Evolutionary conservation across 2,888 invertebrate genomes (phyloP), one percentile per base, ranked within the genome.

Genomic region (Elysia crispata): DNA sequence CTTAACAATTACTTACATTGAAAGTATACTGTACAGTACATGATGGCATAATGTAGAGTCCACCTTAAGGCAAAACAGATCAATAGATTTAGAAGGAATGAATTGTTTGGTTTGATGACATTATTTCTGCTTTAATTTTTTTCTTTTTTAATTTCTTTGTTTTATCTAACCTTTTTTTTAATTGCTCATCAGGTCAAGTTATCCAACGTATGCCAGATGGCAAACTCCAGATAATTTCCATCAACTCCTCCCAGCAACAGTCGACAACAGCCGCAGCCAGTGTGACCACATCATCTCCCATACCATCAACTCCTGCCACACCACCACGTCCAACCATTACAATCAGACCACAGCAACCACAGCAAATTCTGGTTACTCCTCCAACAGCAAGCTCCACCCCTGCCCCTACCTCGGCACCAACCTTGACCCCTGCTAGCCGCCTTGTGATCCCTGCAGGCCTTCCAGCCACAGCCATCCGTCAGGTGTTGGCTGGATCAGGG

Each of bases 181-280:
- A 41, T 41, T 20, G 0, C 5, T 62, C 62, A 77, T 31, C 85
- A 92, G 92, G 92, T 80, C 98, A 98, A 90, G 97, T 98, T 90
- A 93, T 98, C 79, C 95, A 98, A 66, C 96, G 97, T 91, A 95
- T 97, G 94, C 96, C 97, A 0, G 98, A 98, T 92, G 98, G 98
- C 0, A 97, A 97, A 91, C 93, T 98, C 31, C 97, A 98, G 90
- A 95, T 98, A 25, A 94, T 96, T 54, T 95, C 91, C 5, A 41
- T 41, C 41, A 41, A 41, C 11, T 41, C 41, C 5, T 41, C 41
- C 3, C 41, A 41, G 41, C 84, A 89, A 76, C 87, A 89, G 1
- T 83, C 86, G 87, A 88, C 92, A 28, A 70, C 83, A 3, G 49
- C 85, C 23, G 77, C 83, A 11, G 77, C 81, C 41, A 30, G 83